Evolutionary conservation across 2,113 vertebrate species (phyloP), one percentile per base, ranked within the genome.

Genomic region (Aegypius monachus): DNA sequence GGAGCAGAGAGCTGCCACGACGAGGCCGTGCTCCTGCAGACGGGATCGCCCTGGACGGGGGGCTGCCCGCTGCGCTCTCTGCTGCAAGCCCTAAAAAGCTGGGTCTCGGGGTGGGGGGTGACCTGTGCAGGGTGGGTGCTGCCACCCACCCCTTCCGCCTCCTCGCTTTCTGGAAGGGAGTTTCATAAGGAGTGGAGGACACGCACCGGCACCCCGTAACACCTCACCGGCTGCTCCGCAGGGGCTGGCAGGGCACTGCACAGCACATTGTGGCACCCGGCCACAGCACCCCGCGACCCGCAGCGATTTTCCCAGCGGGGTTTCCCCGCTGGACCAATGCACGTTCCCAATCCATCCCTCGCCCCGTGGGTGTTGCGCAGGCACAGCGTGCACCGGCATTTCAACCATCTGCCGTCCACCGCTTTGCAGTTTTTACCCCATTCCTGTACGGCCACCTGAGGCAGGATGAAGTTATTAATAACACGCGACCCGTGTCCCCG

Each of bases 401-500:
- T 20, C 72, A 6, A 55, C 83, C 93, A 84, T 61, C 80, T 77
- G 93, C 75, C 11, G 1, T 11, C 27, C 48, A 5, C 13, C 2
- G 3, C 65, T 22, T 40, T 1, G 43, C 56, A 18, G 38, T 18
- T n/a, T 22, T 22, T 7, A 8, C 67, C 77, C 72, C 13, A 0
- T 17, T 16, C 67, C 71, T 7, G 27, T 5, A 4, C 81, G 31
- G 29, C n/a, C 77, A 14, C 62, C 84, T 3, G 43, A 26, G 36
- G 72, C 50, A 23, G 9, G 47, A 14, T 1, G 61, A 36, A 59
- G 47, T 81, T 65, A 45, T 23, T 22, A 6, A 61, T 38, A 43
- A 50, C 70, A 4, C 0, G 1, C 2, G 1, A 21, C 9, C 77
- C 2, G 53, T 2, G 6, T 8, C 22, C 52, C 58, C 12, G 5